A percentile compares a stretch with the other conserved stretches of the same genome.
Conservation (phyloP, 2,888 invertebrate species). For the Habrosyne pyritoides region DNA sequence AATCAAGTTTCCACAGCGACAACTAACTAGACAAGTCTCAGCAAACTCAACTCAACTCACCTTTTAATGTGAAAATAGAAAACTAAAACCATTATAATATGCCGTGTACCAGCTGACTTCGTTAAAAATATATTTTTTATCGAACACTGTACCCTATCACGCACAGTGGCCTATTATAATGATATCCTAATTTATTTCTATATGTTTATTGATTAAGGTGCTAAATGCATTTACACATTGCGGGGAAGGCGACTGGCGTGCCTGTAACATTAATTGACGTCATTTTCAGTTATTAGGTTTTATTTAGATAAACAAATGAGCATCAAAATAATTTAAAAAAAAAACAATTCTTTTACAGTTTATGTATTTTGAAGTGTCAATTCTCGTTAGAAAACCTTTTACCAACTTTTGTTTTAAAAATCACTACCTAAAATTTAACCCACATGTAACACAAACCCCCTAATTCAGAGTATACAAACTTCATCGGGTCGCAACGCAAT, state of each 20-base stretch:
- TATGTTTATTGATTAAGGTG: background rate
- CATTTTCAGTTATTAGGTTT: no score
- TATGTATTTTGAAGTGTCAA: no score
- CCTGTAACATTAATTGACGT: background rate
- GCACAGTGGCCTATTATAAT: constrained; percentile 7
- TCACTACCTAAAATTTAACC: no score
- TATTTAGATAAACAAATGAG: no score
- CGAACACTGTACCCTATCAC: constrained; percentile 12
- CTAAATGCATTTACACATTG: background rate
- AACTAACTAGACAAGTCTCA: background rate
- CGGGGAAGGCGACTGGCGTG: background rate
- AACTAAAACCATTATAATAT: background rate
- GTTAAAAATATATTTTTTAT: constrained; percentile 4
- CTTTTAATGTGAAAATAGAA: constrained; percentile 6
- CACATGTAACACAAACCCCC: no score
- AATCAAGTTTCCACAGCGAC: no score
- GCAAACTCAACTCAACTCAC: background rate
- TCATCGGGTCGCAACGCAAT: no score
- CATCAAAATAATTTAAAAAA: no score
- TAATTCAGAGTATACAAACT: no score
- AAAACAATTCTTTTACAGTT: no score
- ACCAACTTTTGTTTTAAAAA: no score
- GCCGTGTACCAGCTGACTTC: constrained; percentile 1
- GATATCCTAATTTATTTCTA: background rate
- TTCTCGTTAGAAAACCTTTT: no score